Conservation (phyloP, 2,888 invertebrate species). For the Tetranychus truncatus region DNA sequence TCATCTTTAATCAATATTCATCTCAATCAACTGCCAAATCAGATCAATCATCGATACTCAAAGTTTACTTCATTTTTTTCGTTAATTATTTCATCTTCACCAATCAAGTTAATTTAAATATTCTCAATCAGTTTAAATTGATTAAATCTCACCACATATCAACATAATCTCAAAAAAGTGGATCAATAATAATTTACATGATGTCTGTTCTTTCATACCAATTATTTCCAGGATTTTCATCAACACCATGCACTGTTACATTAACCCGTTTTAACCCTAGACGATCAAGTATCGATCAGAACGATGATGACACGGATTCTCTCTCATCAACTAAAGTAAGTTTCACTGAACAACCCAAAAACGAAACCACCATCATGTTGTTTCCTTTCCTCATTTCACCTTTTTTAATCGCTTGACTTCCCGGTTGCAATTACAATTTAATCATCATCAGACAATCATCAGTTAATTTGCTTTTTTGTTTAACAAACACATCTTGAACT, state of each 20-base stretch:
- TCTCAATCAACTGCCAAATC: too few relatives aligned
- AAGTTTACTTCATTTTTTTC: too few relatives aligned
- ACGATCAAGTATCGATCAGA: constrained; percentile 20
- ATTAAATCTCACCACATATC: neutral
- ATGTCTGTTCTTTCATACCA: neutral
- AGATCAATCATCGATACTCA: too few relatives aligned
- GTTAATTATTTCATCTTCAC: too few relatives aligned
- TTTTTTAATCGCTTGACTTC: neutral
- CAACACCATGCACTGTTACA: constrained; percentile 15
- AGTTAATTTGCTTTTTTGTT: neutral
- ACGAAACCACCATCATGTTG: neutral
- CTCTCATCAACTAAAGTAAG: constrained; percentile 7
- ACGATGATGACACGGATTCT: constrained; percentile 15
- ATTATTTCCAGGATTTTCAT: constrained; percentile 9
- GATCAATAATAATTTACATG: neutral
- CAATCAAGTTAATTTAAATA: neutral
- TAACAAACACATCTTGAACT: neutral
- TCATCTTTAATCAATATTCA: neutral
- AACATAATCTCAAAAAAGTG: neutral
- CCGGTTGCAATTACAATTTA: neutral
- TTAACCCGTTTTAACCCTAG: constrained; percentile 19
- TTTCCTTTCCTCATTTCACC: neutral
- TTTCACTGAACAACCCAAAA: neutral
- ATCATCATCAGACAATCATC: neutral
- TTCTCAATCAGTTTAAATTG: neutral